These are phyloP conservation scores for Molossus molossus DNA, from an alignment of 2,797 vertebrate species.

Conservation along the genomic window DNA sequence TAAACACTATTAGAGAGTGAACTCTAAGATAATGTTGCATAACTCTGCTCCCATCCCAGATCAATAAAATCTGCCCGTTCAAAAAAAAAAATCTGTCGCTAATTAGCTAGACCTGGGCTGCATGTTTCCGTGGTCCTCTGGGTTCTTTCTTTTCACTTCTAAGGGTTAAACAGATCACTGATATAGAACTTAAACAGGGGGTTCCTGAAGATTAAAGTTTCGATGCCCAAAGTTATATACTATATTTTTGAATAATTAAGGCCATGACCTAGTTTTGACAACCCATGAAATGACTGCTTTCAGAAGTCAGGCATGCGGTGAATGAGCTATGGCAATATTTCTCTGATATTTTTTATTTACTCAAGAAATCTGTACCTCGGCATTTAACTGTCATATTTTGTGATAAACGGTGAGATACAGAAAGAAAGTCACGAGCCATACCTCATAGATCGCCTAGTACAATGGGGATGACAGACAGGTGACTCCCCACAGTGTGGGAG, in stretches of 20 bases:
- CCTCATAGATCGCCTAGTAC: background rate
- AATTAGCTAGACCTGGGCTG: background rate
- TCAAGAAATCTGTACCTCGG: slow-evolving; percentile 10
- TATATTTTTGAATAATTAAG: background rate
- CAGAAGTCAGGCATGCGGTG: background rate
- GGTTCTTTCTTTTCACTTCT: background rate
- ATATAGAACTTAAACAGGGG: background rate
- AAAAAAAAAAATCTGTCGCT: slow-evolving; percentile 14
- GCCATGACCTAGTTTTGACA: background rate
- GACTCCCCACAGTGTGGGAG: background rate
- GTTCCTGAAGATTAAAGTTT: background rate
- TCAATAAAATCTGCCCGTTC: background rate
- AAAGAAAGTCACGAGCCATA: background rate
- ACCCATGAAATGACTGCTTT: background rate
- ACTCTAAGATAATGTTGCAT: background rate
- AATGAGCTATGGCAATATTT: background rate
- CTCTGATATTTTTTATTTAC: background rate
- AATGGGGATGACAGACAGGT: background rate
- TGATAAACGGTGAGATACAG: background rate
- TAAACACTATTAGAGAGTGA: slow-evolving; percentile 34
- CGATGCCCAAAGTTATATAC: background rate
- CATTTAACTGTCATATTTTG: background rate
- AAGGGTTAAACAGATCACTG: background rate
- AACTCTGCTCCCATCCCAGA: background rate
- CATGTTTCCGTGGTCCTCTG: background rate